Conservation (phyloP, 2,113 vertebrate species). For the Anarrhichthys ocellatus region DNA sequence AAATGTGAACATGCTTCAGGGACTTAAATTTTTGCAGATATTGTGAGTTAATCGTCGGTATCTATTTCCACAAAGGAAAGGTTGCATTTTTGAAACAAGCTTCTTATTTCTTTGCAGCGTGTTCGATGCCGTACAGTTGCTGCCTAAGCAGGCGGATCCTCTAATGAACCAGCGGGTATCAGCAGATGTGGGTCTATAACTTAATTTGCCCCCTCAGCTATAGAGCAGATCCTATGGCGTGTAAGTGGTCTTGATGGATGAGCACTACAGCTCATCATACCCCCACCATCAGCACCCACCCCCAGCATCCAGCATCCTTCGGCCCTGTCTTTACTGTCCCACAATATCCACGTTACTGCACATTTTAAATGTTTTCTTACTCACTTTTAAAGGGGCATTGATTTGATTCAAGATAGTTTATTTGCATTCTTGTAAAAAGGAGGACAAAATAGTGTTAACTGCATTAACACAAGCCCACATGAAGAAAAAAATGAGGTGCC, state of each 20-base stretch:
- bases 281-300: constrained; percentile 61
- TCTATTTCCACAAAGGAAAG: not conserved
- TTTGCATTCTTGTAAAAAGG: not conserved
- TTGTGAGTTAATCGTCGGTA: not conserved
- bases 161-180: constrained; percentile 85
- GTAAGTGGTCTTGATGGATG: constrained; percentile 87
- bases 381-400: not conserved
- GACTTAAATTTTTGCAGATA: not conserved
- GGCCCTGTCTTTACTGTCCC: constrained; percentile 32
- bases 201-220: constrained; percentile 80
- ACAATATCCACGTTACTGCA: constrained; percentile 13
- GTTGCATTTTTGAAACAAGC: not conserved
- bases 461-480: not conserved
- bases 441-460: not conserved
- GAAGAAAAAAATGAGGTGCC: not conserved
- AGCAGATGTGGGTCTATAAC: constrained; percentile 83
- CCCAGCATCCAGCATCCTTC: constrained; percentile 58
- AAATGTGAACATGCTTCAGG: not conserved
- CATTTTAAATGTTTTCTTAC: not conserved
- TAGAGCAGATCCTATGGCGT: constrained; percentile 84
- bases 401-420: not conserved
- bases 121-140: constrained; percentile 61
- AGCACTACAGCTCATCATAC: constrained; percentile 75
- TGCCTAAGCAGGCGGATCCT: constrained; percentile 73
- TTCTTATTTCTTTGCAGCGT: constrained; percentile 54